phyloP scores from a whole-genome alignment of 2,888 invertebrate genomes.

The Diogma glabrata region DNA sequence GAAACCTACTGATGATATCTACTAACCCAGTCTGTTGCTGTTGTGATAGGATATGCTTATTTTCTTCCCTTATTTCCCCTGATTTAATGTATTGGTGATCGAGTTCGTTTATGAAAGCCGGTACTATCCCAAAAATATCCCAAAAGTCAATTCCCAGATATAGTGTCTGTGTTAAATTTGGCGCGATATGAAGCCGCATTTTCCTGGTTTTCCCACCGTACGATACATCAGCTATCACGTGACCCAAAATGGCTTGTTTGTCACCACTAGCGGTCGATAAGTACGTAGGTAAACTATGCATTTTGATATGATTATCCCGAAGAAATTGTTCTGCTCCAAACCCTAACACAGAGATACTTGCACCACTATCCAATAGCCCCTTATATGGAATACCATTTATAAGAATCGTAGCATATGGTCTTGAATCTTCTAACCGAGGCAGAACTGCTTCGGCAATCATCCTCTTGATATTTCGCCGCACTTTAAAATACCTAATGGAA shows the following conservation, averaged over 20 bases:
- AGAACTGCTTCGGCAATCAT: not conserved
- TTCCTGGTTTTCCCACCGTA: not conserved
- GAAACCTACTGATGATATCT: not conserved
- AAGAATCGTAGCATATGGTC: not conserved
- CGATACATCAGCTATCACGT: too few species aligned
- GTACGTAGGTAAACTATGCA: not conserved
- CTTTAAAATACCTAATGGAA: not conserved
- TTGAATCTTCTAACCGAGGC: not conserved
- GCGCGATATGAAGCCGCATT: not conserved
- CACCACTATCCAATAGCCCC: not conserved
- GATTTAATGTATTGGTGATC: not conserved
- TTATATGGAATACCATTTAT: not conserved
- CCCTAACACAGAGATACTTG: not conserved
- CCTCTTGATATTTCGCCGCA: not conserved
- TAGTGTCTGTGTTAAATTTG: not conserved
- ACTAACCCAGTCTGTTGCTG: not conserved
- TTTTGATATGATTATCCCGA: too few species aligned
- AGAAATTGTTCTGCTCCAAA: not conserved
- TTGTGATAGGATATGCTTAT: not conserved
- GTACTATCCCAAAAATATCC: not conserved
- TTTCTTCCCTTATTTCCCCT: not conserved
- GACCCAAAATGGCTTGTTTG: too few species aligned
- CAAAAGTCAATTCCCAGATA: not conserved
- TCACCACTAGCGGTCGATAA: too few species aligned
- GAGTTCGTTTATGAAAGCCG: not conserved